Base-by-base conservation (phyloP, 1,140 invertebrate genomes). In the Drosophila pallidifrons region DNA sequence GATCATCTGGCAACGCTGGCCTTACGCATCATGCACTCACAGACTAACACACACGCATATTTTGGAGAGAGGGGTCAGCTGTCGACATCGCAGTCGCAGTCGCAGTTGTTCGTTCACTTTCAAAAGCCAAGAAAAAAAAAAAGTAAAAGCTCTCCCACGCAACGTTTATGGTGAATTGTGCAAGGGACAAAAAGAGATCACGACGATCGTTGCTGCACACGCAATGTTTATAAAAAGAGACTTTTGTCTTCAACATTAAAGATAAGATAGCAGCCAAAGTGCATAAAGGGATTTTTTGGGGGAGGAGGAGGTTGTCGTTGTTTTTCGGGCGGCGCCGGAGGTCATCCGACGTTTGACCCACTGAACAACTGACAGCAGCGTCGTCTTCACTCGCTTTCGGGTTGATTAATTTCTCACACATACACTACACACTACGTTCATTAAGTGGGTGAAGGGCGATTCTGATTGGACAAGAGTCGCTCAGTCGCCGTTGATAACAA, bases 71-170 rank as follows among this genome's bases (percentile, higher is more conserved):
- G 54, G 54, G 54, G 54, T 57, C 54, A 57, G 35, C 54, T 38
- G 54, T 57, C 41, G 32, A 41, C 54, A 16, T 54, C 54, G 41
- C 52, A 49, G 43, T 38, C 28, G 13, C 7, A 7, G n/a, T 59
- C 25, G 49, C 47, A 38, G 32, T 38, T 32, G 55, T 60, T 74
- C 46, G 55, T 60, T 74, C 57, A 60, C 71, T 74, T 74, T 74
- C 64, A 68, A 74, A 69, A 69, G 46, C 57, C 13, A 11, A 68
- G 66, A 35, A 52, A 69, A 11, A 68, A 54, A 32, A 52, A 69
- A 74, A 68, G 71, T 74, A 74, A 74, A 68, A 74, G 71, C 71
- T 73, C 70, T 68, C 64, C 71, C 71, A 74, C 71, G 71, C 71
- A 60, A 58, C 41, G 49, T 64, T 38, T 30, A 47, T 71, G 49